Percentiles rank a stretch among this genome's conserved stretches.
phyloP scores from a whole-genome alignment of 37 sponge, comb jelly and placozoan species.

The Haliclona indistincta region DNA sequence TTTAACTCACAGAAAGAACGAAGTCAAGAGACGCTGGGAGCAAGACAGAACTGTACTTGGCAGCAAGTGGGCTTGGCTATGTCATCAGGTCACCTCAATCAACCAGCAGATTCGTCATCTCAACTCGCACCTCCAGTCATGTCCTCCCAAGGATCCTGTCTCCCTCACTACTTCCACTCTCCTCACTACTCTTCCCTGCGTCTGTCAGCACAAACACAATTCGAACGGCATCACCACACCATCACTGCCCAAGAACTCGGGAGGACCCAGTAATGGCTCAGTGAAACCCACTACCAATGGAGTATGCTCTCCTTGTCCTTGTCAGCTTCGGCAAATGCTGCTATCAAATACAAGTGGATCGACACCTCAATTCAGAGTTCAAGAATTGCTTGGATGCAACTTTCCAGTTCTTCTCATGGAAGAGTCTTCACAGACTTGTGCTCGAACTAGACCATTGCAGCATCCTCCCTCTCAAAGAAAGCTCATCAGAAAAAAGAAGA shows the following conservation, averaged over 20 bases:
- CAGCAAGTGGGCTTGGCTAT: slow-evolving; percentile 55
- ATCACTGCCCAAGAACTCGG: neutral
- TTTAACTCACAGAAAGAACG: neutral
- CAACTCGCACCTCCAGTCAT: slow-evolving; percentile 20
- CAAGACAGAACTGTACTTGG: slow-evolving; percentile 7
- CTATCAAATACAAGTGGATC: neutral
- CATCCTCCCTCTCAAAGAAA: slow-evolving; percentile 2
- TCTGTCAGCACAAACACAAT: neutral
- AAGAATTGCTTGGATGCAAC: neutral
- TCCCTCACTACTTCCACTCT: neutral
- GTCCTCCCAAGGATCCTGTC: slow-evolving; percentile 12
- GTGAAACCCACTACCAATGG: neutral
- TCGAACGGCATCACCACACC: neutral
- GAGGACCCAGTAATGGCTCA: neutral
- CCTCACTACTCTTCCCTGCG: neutral
- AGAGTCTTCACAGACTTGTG: neutral
- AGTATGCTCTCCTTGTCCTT: neutral
- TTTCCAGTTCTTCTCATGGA: slow-evolving; percentile 5
- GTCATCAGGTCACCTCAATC: slow-evolving; percentile 15
- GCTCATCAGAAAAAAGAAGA: slow-evolving; percentile 4
- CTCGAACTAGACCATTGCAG: neutral
- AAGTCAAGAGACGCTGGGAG: slow-evolving; percentile 24
- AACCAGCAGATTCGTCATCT: slow-evolving; percentile 41
- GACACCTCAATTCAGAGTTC: neutral
- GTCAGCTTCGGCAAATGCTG: slow-evolving; percentile 8